Conservation (phyloP, 35 echinoderm and acorn worm species). For the Amphiura filiformis region DNA sequence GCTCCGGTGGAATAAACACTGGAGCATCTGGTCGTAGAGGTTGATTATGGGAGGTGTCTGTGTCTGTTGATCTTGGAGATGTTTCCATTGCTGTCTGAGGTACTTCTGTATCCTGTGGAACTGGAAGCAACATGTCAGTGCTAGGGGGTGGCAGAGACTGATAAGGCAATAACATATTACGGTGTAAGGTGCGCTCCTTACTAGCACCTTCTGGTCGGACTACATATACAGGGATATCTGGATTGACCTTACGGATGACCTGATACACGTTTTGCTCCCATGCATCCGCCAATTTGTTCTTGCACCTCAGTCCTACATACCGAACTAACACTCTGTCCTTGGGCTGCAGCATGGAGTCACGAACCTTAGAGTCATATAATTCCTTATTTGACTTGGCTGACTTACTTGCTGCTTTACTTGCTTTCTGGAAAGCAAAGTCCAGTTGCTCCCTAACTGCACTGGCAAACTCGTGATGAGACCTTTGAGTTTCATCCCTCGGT, state of each 20-base stretch:
- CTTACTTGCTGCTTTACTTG: background rate
- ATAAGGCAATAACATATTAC: background rate
- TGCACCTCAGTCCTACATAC: conserved; percentile 11
- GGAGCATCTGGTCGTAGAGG: too few relatives aligned
- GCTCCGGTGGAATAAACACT: too few relatives aligned
- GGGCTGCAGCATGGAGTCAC: background rate
- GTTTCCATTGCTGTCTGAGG: too few relatives aligned
- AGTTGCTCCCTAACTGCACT: background rate
- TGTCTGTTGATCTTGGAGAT: too few relatives aligned
- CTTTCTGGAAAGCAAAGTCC: conserved; percentile 1
- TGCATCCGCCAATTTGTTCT: conserved; percentile 25
- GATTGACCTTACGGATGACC: conserved; percentile 12
- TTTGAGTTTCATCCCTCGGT: background rate
- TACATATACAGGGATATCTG: conserved; percentile 52
- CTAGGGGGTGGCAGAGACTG: too few relatives aligned
- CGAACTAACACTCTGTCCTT: conserved; percentile 51
- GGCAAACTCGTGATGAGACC: conserved; percentile 37
- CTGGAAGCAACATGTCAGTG: too few relatives aligned
- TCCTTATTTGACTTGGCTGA: conserved; percentile 7
- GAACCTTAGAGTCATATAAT: conserved; percentile 19
- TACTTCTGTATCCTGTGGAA: too few relatives aligned
- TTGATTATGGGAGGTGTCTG: too few relatives aligned
- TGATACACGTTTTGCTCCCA: conserved; percentile 35
- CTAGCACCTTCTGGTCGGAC: conserved; percentile 1
- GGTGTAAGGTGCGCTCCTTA: background rate